These are phyloP conservation scores for Parauchenoglanis ngamensis DNA, from an alignment of 2,797 vertebrate genomes.

Conservation along the genomic window DNA sequence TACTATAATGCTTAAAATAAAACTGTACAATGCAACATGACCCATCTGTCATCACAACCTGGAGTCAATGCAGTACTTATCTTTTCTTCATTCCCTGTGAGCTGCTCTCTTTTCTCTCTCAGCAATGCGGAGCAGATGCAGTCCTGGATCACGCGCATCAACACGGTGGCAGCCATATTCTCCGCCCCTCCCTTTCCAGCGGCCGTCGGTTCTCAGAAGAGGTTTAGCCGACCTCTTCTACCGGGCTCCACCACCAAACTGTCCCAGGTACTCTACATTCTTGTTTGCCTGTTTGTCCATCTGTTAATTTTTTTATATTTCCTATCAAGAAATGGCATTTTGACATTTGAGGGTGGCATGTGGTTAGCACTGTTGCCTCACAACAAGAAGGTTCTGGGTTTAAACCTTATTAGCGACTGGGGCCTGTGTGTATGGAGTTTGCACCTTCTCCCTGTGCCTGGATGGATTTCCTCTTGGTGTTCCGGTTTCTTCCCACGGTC, in stretches of 20 bases:
- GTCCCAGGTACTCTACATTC: constrained; percentile 79
- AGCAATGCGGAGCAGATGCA: constrained; percentile 96
- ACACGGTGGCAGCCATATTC: constrained; percentile 94
- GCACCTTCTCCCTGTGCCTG: too few species aligned
- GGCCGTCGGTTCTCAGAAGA: constrained; percentile 94
- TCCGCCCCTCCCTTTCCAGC: constrained; percentile 94
- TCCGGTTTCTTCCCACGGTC: too few species aligned
- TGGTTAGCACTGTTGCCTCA: too few species aligned
- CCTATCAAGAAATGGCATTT: not conserved
- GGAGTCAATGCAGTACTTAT: not conserved
- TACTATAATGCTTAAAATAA: constrained; percentile 13
- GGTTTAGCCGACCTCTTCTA: constrained; percentile 91
- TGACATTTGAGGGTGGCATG: too few species aligned
- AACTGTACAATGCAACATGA: constrained; percentile 1
- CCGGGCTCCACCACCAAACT: constrained; percentile 90
- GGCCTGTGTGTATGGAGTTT: too few species aligned
- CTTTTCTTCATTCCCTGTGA: constrained; percentile 35
- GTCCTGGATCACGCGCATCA: constrained; percentile 98
- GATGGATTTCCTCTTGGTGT: too few species aligned
- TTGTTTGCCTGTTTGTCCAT: not conserved
- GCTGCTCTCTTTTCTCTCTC: constrained; percentile 12
- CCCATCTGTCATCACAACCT: not conserved
- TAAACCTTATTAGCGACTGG: too few species aligned
- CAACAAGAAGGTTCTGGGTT: too few species aligned
- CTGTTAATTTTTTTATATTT: not conserved